These are phyloP conservation scores for Charadrius vociferus DNA, from an alignment of 2,113 vertebrate species.

Conservation along the genomic window DNA sequence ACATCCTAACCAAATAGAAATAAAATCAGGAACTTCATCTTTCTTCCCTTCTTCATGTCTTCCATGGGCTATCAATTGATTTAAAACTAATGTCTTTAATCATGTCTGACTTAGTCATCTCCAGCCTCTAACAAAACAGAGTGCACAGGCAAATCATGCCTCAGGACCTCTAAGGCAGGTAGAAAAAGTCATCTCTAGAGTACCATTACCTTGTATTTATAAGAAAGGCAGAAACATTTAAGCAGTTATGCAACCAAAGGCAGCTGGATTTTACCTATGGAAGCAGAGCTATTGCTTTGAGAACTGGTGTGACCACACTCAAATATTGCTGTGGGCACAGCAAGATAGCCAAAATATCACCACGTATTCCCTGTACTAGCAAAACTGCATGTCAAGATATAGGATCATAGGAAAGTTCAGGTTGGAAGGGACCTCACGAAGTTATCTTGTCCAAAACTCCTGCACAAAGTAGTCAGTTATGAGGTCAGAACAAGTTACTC, in stretches of 20 bases:
- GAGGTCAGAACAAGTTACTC: not conserved
- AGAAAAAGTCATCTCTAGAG: not conserved
- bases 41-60: not conserved
- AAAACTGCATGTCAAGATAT: not conserved
- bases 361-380: not conserved
- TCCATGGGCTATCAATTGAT: not conserved
- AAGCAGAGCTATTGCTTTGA: not conserved
- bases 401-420: not conserved
- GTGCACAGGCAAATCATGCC: not conserved
- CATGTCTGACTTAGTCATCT: not conserved
- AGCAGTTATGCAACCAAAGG: not conserved
- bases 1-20: not conserved
- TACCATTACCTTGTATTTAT: not conserved
- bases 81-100: not conserved
- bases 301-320: not conserved
- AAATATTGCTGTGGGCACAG: not conserved
- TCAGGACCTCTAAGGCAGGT: not conserved
- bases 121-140: not conserved
- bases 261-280: not conserved
- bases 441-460: not conserved
- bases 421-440: not conserved
- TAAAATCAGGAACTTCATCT: not conserved
- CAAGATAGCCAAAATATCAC: not conserved
- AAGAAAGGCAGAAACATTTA: not conserved
- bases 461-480: not conserved